phyloP scores from a whole-genome alignment of 2,888 invertebrate genomes.

The Eurytoma californica region DNA sequence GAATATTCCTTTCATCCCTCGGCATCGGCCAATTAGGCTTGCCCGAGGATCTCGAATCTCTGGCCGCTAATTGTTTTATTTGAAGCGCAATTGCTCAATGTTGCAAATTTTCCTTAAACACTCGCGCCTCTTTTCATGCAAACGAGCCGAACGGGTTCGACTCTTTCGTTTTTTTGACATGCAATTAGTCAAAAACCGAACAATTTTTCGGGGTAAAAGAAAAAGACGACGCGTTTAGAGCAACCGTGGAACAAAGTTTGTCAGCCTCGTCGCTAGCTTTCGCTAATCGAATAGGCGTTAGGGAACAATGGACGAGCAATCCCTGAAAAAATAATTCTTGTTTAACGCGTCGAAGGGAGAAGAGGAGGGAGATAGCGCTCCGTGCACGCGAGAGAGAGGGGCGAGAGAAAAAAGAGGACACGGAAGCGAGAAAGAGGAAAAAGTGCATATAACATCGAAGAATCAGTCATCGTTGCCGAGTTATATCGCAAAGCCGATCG shows the following conservation, averaged over 20 bases:
- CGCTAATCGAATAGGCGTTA: constrained; percentile 61
- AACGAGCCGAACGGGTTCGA: too few species aligned
- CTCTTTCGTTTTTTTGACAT: too few species aligned
- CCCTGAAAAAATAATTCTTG: constrained; percentile 55
- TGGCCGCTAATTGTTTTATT: too few species aligned
- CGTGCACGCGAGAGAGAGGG: constrained; percentile 26
- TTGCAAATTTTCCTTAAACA: too few species aligned
- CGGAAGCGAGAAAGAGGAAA: constrained; percentile 38
- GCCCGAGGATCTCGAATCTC: too few species aligned
- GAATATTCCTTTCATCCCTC: too few species aligned
- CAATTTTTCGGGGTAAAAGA: too few species aligned
- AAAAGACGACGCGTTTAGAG: background rate
- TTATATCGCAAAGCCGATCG: constrained; percentile 72
- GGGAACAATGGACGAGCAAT: constrained; percentile 36
- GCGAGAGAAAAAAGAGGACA: constrained; percentile 25
- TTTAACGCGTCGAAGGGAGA: constrained; percentile 44
- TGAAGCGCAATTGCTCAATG: too few species aligned
- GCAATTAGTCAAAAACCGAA: too few species aligned
- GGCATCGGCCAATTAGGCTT: too few species aligned
- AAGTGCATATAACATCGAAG: constrained; percentile 61
- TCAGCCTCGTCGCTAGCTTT: constrained; percentile 45
- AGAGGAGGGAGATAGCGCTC: background rate
- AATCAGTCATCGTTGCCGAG: constrained; percentile 67
- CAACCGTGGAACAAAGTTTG: constrained; percentile 31
- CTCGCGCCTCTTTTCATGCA: too few species aligned